Percentiles rank a stretch among this genome's conserved stretches.
phyloP scores from a whole-genome alignment of 2,888 invertebrate species.

The Dione vanillae region DNA sequence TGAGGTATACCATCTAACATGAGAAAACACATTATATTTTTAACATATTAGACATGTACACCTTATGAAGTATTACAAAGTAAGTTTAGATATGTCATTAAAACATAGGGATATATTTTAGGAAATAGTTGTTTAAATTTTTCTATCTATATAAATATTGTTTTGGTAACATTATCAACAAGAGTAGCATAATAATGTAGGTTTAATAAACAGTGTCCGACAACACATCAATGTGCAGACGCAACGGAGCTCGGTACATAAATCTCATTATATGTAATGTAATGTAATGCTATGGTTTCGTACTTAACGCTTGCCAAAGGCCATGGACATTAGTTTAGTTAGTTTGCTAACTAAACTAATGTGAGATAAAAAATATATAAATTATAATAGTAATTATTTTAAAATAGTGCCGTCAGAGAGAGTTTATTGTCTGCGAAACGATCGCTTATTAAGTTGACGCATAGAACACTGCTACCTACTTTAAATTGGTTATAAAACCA shows the following conservation, averaged over 20 bases:
- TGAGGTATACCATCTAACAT: neutral
- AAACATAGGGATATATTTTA: no score
- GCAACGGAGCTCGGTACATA: constrained; percentile 22
- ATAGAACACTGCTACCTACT: neutral
- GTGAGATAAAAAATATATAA: neutral
- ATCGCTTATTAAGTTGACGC: neutral
- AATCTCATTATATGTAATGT: constrained; percentile 37
- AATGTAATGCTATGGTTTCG: constrained; percentile 42
- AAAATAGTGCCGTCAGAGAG: no score
- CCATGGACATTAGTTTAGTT: constrained; percentile 13
- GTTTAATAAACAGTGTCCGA: constrained; percentile 13
- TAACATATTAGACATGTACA: no score
- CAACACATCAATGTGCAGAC: constrained; percentile 3
- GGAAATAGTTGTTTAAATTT: neutral
- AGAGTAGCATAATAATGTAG: neutral
- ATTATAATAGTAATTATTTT: no score
- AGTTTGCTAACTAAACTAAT: neutral
- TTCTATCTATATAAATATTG: neutral
- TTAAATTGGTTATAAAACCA: neutral
- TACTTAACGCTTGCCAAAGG: constrained; percentile 25
- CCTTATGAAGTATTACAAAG: no score
- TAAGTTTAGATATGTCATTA: no score
- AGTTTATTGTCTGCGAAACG: no score
- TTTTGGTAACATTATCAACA: neutral
- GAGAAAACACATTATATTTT: no score